Evolutionary conservation across 2,888 invertebrate genomes (phyloP).

Genomic region (Cyrtodaria siliqua): DNA sequence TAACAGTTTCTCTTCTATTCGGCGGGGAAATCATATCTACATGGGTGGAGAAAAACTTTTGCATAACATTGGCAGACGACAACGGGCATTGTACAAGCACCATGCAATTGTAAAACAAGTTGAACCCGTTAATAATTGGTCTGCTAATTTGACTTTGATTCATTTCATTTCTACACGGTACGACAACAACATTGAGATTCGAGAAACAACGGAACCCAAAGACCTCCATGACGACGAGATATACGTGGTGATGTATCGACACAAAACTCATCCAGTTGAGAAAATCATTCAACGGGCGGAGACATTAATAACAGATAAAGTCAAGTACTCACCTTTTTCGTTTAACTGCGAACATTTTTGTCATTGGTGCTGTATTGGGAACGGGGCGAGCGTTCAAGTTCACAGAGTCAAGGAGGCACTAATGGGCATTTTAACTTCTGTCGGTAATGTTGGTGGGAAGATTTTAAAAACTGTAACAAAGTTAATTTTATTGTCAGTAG

Average conservation of each 20-base stretch:
- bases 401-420: too few relatives aligned
- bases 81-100: conserved; percentile 21
- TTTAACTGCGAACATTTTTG: conserved; percentile 51
- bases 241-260: conserved; percentile 32
- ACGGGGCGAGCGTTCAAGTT: too few relatives aligned
- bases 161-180: conserved; percentile 35
- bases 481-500: conserved; percentile 18
- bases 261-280: conserved; percentile 15
- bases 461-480: conserved; percentile 14
- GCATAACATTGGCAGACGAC: conserved; percentile 12
- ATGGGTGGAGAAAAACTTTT: conserved; percentile 20
- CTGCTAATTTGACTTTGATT: conserved; percentile 28
- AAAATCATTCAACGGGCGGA: conserved; percentile 32
- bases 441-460: conserved; percentile 22
- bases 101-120: conserved; percentile 44
- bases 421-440: background rate
- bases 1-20: too few relatives aligned
- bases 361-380: conserved; percentile 35
- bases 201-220: conserved; percentile 31
- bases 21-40: conserved; percentile 24
- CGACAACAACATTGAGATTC: conserved; percentile 24
- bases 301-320: background rate
- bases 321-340: background rate
- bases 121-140: background rate
- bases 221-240: conserved; percentile 31